Evolutionary conservation across 1,140 invertebrate species (phyloP), one percentile per base, ranked within the genome.

Genomic region (Diorhabda sublineata): DNA sequence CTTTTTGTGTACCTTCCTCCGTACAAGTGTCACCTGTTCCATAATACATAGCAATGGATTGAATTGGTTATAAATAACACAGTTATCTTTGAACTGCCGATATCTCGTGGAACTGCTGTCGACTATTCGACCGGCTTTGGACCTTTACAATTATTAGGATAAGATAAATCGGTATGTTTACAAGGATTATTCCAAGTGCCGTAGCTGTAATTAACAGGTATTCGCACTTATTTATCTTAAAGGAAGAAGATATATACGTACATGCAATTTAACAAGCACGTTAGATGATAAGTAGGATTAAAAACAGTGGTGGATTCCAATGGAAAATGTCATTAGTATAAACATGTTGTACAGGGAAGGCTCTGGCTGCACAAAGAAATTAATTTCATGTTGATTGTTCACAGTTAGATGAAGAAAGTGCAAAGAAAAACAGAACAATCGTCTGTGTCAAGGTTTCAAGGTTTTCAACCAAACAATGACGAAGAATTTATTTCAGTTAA

Each of bases 151-250:
- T 52, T 52, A 69, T 73, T 70, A 70, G 69, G 72, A 75, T 72
- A 74, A 74, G 74, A 75, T 75, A 74, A 52, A 52, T 71, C 71
- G 61, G 66, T 63, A 58, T 75, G 72, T 75, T 75, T 72, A 75
- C 74, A 74, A 68, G 52, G 62, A 68, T 65, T 69, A 71, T 71
- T 66, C 64, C 62, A 56, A 67, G 65, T 71, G 52, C 58, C 62
- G 65, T 67, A 58, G 57, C 62, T 9, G 68, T 65, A 69, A 67
- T 67, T 67, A 67, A 67, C 65, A 67, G 65, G 65, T 67, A 59
- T 62, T 66, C 42, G 64, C 73, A 75, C 71, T 72, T 72, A 70
- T n/a, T 52, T 52, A 52, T 52, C 47, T 26, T 26, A 26, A 26
- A n/a, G n/a, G n/a, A 52, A 52, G 6, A 6, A 52, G 47, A 52